Conservation (phyloP, 2,113 vertebrate genomes). For the Mungos mungo region DNA sequence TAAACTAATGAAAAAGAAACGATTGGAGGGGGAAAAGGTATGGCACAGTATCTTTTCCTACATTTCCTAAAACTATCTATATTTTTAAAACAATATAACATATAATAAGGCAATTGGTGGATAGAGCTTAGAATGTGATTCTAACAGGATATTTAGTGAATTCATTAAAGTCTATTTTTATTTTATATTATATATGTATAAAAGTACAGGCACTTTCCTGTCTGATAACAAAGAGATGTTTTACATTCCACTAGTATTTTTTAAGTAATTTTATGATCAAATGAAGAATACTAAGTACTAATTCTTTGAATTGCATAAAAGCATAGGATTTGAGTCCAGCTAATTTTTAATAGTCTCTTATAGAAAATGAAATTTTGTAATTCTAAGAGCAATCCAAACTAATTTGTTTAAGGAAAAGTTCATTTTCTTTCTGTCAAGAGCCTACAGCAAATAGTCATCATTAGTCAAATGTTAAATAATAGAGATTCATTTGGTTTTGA, state of each 20-base stretch:
- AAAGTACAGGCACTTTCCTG: background rate
- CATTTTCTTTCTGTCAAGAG: slow-evolving; percentile 2
- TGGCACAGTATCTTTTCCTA: background rate
- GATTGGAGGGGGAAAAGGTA: too few relatives aligned
- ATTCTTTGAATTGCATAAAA: background rate
- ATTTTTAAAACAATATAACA: background rate
- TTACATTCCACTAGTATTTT: background rate
- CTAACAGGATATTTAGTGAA: background rate
- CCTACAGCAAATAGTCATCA: background rate
- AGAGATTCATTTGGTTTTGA: background rate
- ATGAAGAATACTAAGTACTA: background rate
- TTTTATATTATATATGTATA: background rate
- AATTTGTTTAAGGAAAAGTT: background rate
- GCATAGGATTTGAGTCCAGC: background rate
- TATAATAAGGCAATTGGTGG: background rate
- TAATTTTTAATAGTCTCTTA: background rate
- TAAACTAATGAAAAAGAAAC: background rate
- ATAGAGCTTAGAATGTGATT: background rate
- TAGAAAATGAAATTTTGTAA: background rate
- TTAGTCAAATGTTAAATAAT: background rate
- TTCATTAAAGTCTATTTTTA: background rate
- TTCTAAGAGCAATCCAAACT: background rate
- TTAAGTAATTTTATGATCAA: background rate
- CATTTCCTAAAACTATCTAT: background rate
- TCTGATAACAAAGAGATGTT: background rate